Conservation (phyloP, 1,140 invertebrate species). For the Magallana gigas region DNA sequence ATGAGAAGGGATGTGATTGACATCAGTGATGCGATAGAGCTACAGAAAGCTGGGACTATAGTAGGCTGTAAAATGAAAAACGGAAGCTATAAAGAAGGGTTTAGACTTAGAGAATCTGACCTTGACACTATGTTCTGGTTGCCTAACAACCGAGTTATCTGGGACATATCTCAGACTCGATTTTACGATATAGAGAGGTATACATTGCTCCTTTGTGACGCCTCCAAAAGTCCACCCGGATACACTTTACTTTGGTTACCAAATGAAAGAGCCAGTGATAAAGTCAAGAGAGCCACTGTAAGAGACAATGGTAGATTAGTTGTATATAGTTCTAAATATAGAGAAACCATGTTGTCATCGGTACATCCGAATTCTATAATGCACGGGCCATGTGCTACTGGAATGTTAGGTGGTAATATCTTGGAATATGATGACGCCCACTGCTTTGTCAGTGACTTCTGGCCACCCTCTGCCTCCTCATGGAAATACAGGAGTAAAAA, state of each 20-base stretch:
- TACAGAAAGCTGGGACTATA: background rate
- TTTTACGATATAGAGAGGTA: background rate
- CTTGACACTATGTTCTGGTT: background rate
- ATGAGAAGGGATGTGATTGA: background rate
- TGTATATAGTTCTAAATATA: background rate
- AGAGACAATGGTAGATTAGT: background rate
- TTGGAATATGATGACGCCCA: background rate
- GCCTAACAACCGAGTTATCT: background rate
- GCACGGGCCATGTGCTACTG: background rate
- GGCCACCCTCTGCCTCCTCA: background rate
- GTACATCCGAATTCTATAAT: background rate
- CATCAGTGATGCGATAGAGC: background rate
- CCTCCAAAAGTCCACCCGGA: background rate
- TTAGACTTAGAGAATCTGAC: background rate
- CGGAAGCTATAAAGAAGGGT: background rate
- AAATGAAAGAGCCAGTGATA: background rate
- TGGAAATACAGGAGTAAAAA: background rate
- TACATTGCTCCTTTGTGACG: background rate
- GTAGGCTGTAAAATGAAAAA: background rate
- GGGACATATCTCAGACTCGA: background rate
- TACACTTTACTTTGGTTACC: background rate
- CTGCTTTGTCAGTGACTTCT: background rate
- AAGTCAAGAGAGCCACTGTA: background rate
- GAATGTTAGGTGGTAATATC: background rate
- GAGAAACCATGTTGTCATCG: background rate